Conservation (phyloP, 2,113 vertebrate genomes). For the Spermophilus dauricus region DNA sequence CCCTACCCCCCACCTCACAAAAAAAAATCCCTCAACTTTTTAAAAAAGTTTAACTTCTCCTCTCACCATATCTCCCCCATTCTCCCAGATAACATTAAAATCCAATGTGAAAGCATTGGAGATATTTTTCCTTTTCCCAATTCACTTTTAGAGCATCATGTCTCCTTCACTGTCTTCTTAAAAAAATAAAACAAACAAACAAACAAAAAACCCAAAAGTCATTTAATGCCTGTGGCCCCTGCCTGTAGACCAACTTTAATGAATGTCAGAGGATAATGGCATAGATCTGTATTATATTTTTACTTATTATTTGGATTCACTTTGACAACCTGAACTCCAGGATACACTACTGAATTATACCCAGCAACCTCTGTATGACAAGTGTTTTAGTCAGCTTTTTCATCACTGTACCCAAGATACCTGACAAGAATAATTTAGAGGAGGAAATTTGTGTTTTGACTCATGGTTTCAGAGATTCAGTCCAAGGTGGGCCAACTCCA, state of each 20-base stretch:
- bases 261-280: not conserved
- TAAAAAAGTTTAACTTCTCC: not conserved
- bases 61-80: not conserved
- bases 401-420: too few species aligned
- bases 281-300: not conserved
- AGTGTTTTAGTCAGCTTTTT: too few species aligned
- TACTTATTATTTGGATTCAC: not conserved
- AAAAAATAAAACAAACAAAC: not conserved
- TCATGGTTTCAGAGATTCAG: too few species aligned
- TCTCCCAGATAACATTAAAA: not conserved
- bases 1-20: fast-evolving
- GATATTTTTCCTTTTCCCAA: not conserved
- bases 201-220: too few species aligned
- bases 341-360: not conserved
- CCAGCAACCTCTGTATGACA: not conserved
- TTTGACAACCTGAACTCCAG: not conserved
- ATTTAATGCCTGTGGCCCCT: not conserved
- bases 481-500: too few species aligned
- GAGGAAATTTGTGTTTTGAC: too few species aligned
- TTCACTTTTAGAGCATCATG: not conserved
- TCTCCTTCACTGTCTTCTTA: not conserved
- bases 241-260: not conserved
- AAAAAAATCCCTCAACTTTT: not conserved
- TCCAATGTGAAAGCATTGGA: not conserved
- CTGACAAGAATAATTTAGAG: too few species aligned